Percentiles rank a stretch among this genome's conserved stretches.
Conservation (phyloP, 2,797 vertebrate species). For the Onychomys leucogaster region DNA sequence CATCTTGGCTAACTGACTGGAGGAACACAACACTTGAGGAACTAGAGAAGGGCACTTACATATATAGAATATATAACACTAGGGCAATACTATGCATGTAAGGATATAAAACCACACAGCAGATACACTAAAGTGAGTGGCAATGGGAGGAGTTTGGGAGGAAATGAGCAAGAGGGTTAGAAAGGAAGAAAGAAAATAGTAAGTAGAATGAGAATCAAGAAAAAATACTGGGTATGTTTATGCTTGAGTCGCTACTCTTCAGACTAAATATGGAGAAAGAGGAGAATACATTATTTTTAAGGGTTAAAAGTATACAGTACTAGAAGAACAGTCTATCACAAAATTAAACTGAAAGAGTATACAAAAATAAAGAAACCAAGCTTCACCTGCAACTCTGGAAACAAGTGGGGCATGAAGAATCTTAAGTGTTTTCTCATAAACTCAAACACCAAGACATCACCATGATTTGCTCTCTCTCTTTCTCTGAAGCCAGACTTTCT, state of each 20-base stretch:
- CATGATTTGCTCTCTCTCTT: neutral
- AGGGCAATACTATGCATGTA: neutral
- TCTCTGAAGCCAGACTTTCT: neutral
- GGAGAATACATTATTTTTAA: neutral
- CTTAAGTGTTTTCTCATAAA: slow-evolving; percentile 4
- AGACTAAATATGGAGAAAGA: slow-evolving; percentile 48
- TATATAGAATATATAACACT: neutral
- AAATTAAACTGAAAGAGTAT: slow-evolving; percentile 40
- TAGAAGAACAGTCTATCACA: neutral
- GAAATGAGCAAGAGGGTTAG: neutral
- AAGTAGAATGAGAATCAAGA: slow-evolving; percentile 42
- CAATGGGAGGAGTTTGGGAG: neutral
- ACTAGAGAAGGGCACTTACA: neutral
- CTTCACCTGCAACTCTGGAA: neutral
- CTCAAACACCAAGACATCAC: neutral
- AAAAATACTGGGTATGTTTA: neutral
- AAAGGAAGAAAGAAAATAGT: slow-evolving; percentile 43
- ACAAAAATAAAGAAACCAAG: neutral
- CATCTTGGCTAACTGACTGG: neutral
- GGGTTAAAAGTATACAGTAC: slow-evolving; percentile 10
- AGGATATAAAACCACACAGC: neutral
- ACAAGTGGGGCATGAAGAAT: neutral
- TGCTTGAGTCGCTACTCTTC: neutral
- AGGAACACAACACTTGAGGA: neutral
- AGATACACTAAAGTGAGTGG: neutral